A percentile compares a stretch with the other conserved stretches of the same genome.
Evolutionary conservation across 2,113 vertebrate genomes (phyloP).

Genomic region (Cyanocitta stelleri): DNA sequence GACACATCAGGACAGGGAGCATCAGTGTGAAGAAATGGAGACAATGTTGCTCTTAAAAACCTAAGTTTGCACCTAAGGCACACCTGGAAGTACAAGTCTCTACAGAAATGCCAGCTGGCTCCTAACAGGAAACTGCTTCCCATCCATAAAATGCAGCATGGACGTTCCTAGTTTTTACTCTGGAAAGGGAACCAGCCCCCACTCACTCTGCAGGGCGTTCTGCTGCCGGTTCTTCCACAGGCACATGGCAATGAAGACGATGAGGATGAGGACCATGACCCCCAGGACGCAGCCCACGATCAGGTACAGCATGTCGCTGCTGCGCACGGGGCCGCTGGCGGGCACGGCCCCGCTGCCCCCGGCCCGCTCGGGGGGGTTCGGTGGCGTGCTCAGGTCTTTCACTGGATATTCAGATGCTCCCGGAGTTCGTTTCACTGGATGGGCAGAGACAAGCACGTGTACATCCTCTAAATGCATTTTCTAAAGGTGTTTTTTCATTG

Average conservation of each 20-base stretch:
- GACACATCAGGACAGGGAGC: not conserved
- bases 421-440: slow-evolving; percentile 69
- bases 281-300: slow-evolving; percentile 90
- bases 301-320: slow-evolving; percentile 85
- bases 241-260: slow-evolving; percentile 94
- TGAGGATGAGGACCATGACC: slow-evolving; percentile 92
- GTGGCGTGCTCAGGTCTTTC: slow-evolving; percentile 79
- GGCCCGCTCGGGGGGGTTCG: slow-evolving; percentile 1
- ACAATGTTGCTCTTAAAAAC: not conserved
- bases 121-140: not conserved
- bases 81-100: not conserved
- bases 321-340: slow-evolving; percentile 50
- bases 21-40: rapidly evolving
- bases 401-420: slow-evolving; percentile 81
- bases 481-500: rapidly evolving
- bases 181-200: not conserved
- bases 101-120: not conserved
- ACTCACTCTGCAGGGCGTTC: slow-evolving; percentile 87
- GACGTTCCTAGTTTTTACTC: not conserved
- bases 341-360: slow-evolving; percentile 26
- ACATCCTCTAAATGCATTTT: rapidly evolving
- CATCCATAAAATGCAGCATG: rapidly evolving
- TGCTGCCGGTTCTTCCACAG: slow-evolving; percentile 94
- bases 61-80: not conserved
- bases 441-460: not conserved